Conservation (phyloP, 2,797 vertebrate genomes). For the Siniperca scherzeri region DNA sequence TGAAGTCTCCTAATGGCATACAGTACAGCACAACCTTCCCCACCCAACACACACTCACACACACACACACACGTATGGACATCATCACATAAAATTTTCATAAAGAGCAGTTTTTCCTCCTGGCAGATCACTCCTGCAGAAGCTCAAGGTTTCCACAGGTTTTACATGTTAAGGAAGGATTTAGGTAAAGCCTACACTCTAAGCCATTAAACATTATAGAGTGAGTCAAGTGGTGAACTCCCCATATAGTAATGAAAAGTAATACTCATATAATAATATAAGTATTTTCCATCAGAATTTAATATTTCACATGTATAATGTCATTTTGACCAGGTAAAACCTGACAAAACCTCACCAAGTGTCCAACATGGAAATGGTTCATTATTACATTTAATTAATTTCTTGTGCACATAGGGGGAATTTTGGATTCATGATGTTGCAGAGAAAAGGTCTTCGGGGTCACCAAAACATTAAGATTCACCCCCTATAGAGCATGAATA, state of each 20-base stretch:
- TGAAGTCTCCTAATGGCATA: constrained; percentile 38
- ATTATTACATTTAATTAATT: background rate
- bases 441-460: background rate
- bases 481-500: too few species aligned
- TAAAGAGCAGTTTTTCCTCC: constrained; percentile 26
- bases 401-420: background rate
- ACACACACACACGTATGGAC: constrained; percentile 4
- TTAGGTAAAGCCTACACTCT: constrained; percentile 33
- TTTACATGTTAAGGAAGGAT: constrained; percentile 52
- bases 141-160: constrained; percentile 43
- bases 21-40: constrained; percentile 2
- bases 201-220: constrained; percentile 36
- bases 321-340: background rate
- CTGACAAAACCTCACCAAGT: background rate
- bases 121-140: constrained; percentile 36
- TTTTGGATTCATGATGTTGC: background rate
- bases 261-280: background rate
- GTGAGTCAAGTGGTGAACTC: constrained; percentile 22
- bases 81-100: constrained; percentile 29
- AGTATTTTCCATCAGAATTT: constrained; percentile 7
- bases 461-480: background rate
- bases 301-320: background rate
- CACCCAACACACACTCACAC: constrained; percentile 3
- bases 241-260: constrained; percentile 12
- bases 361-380: background rate